Base-by-base conservation (phyloP, 1,140 invertebrate genomes). In the Lucilia cuprina region DNA sequence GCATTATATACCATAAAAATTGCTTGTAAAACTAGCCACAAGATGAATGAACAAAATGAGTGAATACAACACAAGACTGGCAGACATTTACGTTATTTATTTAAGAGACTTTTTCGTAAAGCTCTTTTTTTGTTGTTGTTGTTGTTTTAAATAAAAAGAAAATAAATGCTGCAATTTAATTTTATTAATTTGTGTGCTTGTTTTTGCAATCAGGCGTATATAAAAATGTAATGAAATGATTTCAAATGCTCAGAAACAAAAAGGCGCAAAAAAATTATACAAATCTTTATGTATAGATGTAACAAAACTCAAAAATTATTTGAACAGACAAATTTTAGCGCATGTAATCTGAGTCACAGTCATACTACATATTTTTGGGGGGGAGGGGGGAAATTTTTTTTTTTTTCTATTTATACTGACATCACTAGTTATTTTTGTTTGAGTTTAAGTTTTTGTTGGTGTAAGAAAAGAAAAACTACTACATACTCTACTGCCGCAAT, bases 101-200 rank as follows among this genome's bases (percentile, higher is more conserved):
- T 60, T 60, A 30, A n/a, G 14, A n/a, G n/a, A n/a, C 14, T 60
- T 17, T 60, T 60, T 60, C n/a, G n/a, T n/a, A n/a, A n/a, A n/a
- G n/a, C n/a, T n/a, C n/a, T 60, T 55, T 55, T 60, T 4, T 60
- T 60, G 55, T 60, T 60, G 13, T 60, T 60, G 9, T 60, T 78
- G 34, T 78, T 78, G 41, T 47, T 80, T 19, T 10, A 47, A 21
- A 17, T 10, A 30, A 49, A 49, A 14, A 49, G 8, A 49, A 80
- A 80, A 80, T 50, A 80, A 80, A 80, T 80, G 77, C 41, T 80
- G 77, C 77, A 80, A 80, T 80, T 80, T 80, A 49, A 80, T 80
- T 80, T 80, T 80, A 80, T 80, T 80, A 80, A 80, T 80, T 80
- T 80, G 77, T 50, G 77, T 21, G 77, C 41, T 80, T 80, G 77